These are phyloP conservation scores for Eulithis testata DNA, from an alignment of 2,888 invertebrate species.

Conservation along the genomic window DNA sequence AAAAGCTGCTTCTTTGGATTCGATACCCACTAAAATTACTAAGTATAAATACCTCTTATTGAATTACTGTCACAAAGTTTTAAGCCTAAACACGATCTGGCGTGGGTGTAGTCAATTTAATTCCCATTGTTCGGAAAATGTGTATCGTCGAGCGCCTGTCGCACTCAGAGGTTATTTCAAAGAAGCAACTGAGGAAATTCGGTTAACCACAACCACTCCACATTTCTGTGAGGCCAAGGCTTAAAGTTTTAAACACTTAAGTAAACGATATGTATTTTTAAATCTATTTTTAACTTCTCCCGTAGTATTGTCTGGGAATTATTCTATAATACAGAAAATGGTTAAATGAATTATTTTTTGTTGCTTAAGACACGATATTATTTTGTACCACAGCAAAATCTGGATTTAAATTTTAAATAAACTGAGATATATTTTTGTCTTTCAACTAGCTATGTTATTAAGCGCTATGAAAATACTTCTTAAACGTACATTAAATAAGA, in stretches of 20 bases:
- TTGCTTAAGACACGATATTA: conserved; percentile 66
- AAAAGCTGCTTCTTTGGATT: conserved; percentile 81
- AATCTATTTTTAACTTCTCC: conserved; percentile 57
- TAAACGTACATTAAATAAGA: conserved; percentile 11
- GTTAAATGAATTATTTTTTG: conserved; percentile 33
- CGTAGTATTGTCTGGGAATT: conserved; percentile 51
- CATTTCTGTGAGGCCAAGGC: conserved; percentile 18
- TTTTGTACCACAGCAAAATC: conserved; percentile 72
- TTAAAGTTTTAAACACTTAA: conserved; percentile 51
- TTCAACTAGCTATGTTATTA: conserved; percentile 29
- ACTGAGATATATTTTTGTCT: conserved; percentile 30
- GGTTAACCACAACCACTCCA: neutral
- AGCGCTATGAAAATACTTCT: conserved; percentile 27
- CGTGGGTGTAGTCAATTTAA: neutral
- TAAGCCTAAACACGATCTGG: conserved; percentile 41
- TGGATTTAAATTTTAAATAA: conserved; percentile 19
- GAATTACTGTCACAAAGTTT: conserved; percentile 74
- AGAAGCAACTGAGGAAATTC: neutral
- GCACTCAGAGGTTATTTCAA: neutral
- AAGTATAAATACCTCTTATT: conserved; percentile 56
- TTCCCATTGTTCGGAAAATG: too few relatives aligned
- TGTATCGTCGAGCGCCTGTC: too few relatives aligned
- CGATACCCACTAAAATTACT: conserved; percentile 52
- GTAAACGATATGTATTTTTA: conserved; percentile 80
- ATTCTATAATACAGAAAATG: conserved; percentile 36